Conservation (phyloP, 2,888 invertebrate genomes). For the Cephus pulcher region DNA sequence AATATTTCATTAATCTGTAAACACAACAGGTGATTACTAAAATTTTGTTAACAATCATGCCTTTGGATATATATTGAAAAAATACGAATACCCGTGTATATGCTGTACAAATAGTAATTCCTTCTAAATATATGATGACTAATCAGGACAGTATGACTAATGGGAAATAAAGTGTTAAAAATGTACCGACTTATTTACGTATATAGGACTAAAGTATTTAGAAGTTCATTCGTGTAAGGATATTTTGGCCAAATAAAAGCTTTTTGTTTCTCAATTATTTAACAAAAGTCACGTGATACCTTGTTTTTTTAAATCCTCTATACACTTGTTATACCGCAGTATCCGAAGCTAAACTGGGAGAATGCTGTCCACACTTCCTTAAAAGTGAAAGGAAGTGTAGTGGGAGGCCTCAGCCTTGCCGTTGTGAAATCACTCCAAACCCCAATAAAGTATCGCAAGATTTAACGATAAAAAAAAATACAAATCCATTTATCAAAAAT, state of each 20-base stretch:
- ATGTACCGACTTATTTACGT: background rate
- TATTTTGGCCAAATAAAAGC: background rate
- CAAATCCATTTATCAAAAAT: background rate
- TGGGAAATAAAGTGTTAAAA: background rate
- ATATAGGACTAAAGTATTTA: background rate
- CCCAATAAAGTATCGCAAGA: background rate
- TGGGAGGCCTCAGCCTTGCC: background rate
- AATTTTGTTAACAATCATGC: no score
- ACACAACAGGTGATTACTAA: no score
- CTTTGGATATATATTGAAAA: no score
- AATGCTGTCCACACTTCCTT: constrained; percentile 31
- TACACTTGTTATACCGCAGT: constrained; percentile 20
- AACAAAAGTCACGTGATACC: background rate
- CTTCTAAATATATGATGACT: background rate
- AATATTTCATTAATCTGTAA: background rate
- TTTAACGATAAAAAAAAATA: background rate
- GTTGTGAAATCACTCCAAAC: background rate
- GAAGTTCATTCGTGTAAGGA: background rate
- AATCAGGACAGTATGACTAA: background rate
- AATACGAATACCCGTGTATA: background rate
- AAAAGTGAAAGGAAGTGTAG: constrained; percentile 40
- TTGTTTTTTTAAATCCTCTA: background rate
- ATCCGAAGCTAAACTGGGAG: constrained; percentile 21
- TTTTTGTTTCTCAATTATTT: background rate
- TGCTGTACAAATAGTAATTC: background rate